Conservation (phyloP, 2,113 vertebrate species). For the Chaetops frenatus region DNA sequence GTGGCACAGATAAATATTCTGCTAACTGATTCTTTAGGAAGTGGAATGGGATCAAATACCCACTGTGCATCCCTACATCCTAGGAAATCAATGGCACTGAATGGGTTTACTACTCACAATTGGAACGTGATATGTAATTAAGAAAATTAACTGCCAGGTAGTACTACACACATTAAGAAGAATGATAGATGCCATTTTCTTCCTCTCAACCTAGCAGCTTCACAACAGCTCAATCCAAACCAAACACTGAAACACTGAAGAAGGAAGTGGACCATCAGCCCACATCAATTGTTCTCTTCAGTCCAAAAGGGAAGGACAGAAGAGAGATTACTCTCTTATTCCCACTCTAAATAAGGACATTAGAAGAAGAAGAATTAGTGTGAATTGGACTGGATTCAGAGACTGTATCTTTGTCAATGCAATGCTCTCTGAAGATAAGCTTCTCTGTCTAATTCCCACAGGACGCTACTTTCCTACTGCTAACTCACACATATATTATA, state of each 20-base stretch:
- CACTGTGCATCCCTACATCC: not conserved
- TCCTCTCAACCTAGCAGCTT: not conserved
- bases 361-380: not conserved
- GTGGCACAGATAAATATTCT: not conserved
- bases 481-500: not conserved
- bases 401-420: not conserved
- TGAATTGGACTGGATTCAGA: not conserved
- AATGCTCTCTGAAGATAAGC: not conserved
- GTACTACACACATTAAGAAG: not conserved
- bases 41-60: not conserved
- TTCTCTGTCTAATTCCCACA: not conserved
- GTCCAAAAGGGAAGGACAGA: not conserved
- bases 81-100: not conserved
- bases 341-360: not conserved
- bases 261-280: not conserved
- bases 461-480: not conserved
- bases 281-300: not conserved
- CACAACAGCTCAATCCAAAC: not conserved
- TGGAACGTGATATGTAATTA: accelerated
- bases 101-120: not conserved
- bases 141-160: not conserved
- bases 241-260: not conserved
- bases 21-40: not conserved
- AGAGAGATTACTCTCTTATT: not conserved
- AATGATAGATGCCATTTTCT: not conserved